Evolutionary conservation across 2,888 invertebrate species (phyloP).

Genomic region (Thecocarcelia acutangulata): DNA sequence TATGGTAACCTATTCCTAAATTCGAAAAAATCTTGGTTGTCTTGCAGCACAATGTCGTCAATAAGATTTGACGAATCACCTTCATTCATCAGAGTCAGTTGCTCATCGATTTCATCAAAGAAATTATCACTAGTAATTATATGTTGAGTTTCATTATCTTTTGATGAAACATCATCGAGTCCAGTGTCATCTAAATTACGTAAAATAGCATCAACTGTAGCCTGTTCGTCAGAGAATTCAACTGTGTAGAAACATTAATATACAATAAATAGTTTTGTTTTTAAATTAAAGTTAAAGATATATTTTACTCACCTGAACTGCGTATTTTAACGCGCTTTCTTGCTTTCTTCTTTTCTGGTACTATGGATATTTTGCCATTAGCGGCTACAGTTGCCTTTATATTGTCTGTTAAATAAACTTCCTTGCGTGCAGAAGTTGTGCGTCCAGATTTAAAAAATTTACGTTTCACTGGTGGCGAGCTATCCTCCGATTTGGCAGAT

Average conservation of each 20-base stretch:
- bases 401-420: constrained; percentile 77
- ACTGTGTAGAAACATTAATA: constrained; percentile 43
- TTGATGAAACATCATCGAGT: constrained; percentile 71
- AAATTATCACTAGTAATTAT: constrained; percentile 26
- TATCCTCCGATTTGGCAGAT: constrained; percentile 53
- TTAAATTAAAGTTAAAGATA: background rate
- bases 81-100: constrained; percentile 46
- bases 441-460: constrained; percentile 79
- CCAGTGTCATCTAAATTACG: constrained; percentile 76
- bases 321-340: constrained; percentile 69
- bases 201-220: constrained; percentile 78
- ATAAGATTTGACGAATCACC: constrained; percentile 37
- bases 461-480: constrained; percentile 69
- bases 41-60: constrained; percentile 62
- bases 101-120: constrained; percentile 52
- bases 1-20: constrained; percentile 78
- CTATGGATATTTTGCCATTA: constrained; percentile 76
- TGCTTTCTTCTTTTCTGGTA: constrained; percentile 72
- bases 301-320: constrained; percentile 60
- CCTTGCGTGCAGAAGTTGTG: constrained; percentile 75
- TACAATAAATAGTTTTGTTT: background rate
- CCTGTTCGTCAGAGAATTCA: constrained; percentile 79
- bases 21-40: constrained; percentile 69
- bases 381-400: constrained; percentile 76
- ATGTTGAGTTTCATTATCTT: constrained; percentile 29